Percentiles rank a stretch among this genome's conserved stretches.
phyloP scores from a whole-genome alignment of 2,113 vertebrate genomes.

The Okapia johnstoni region DNA sequence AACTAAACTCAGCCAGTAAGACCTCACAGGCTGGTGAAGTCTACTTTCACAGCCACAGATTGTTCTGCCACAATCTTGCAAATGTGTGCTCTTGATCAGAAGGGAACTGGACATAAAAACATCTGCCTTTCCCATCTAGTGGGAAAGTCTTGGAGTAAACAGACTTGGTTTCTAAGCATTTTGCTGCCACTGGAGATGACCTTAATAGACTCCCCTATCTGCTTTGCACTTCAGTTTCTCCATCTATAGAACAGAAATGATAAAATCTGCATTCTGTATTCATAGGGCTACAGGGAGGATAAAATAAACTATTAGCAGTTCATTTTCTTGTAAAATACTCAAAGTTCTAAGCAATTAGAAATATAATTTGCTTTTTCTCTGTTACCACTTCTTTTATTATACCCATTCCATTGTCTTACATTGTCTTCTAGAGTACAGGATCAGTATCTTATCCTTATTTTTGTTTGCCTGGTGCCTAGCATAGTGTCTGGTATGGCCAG shows the following conservation, averaged over 20 bases:
- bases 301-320: neutral
- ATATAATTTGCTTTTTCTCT: neutral
- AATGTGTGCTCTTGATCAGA: conserved; percentile 19
- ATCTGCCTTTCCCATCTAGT: conserved; percentile 52
- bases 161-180: conserved; percentile 59
- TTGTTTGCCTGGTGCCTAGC: neutral
- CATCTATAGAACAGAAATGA: neutral
- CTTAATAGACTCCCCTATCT: conserved; percentile 2
- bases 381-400: neutral
- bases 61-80: neutral
- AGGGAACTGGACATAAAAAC: conserved; percentile 17
- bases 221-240: conserved; percentile 11
- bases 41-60: neutral
- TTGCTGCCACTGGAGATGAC: conserved; percentile 42
- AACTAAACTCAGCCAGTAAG: conserved; percentile 23
- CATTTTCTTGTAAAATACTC: conserved; percentile 1
- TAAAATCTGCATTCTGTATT: neutral
- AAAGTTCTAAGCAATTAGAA: neutral
- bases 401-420: neutral
- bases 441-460: neutral
- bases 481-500: neutral
- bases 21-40: neutral
- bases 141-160: conserved; percentile 21
- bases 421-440: neutral
- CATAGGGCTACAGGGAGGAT: neutral